Base-by-base conservation (phyloP, 2,888 invertebrate species). In the Nomada ferruginata region DNA sequence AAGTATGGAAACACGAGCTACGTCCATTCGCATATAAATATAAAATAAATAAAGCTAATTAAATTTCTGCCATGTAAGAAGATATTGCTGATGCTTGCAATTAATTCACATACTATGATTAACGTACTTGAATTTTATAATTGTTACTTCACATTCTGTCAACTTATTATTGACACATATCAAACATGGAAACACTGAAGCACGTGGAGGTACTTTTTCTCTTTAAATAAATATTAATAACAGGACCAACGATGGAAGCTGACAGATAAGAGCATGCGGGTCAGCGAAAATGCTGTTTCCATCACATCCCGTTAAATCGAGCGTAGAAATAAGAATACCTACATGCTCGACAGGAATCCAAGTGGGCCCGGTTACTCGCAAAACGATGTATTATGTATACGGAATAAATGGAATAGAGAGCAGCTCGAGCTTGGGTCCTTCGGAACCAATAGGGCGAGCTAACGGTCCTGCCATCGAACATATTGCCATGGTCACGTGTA, bases 331-430 rank as follows among this genome's bases (percentile, higher is more conserved):
- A 90, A 91, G 92, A 91, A 92, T 91, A 88, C 89, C 75, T 80
- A 79, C 64, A 78, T 69, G 85, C 84, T 79, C 87, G 86, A 87
- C 83, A 86, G 89, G 86, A 85, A 86, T 88, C 82, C 85, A 85
- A 79, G 76, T 76, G 82, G 84, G 85, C 83, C 87, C 84, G 84
- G 76, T 85, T 83, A 81, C 83, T 87, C 84, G 84, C 82, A 82
- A 86, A 86, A 86, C 89, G 90, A 92, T 92, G 89, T 91, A 92
- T 92, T 91, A 92, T 92, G 91, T 92, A 92, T 92, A 90, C 91
- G 85, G 90, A 90, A 92, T 92, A 92, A 92, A 91, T 92, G 88
- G 91, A 90, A 91, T 88, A 86, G 84, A 85, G 89, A 83, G 82
- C 88, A 89, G 89, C 82, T 86, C 87, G 87, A 89, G 86, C 89